Percentiles rank a stretch among this genome's conserved stretches.
Conservation (phyloP, 2,113 vertebrate species). For the Coreoperca whiteheadi region DNA sequence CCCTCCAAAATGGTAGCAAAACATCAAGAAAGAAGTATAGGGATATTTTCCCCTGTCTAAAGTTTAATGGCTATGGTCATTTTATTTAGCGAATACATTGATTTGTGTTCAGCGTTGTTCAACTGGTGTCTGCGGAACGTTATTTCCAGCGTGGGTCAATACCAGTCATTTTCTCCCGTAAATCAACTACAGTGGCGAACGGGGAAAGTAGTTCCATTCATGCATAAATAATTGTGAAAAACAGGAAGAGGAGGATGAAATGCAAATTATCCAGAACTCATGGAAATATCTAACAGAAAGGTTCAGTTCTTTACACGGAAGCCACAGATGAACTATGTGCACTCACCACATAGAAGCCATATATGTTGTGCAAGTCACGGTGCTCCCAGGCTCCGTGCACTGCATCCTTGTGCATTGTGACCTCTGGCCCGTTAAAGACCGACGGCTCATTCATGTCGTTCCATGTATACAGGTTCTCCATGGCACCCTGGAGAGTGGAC, state of each 20-base stretch:
- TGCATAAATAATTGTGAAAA: not conserved
- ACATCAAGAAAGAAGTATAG: not conserved
- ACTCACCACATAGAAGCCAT: constrained; percentile 93
- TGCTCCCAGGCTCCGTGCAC: constrained; percentile 90
- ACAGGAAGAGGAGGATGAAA: not conserved
- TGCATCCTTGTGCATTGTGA: constrained; percentile 94
- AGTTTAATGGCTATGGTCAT: not conserved
- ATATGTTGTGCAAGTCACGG: constrained; percentile 92
- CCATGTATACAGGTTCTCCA: constrained; percentile 90
- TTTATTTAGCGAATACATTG: not conserved
- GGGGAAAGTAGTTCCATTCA: not conserved
- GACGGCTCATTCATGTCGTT: constrained; percentile 97
- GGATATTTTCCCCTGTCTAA: not conserved
- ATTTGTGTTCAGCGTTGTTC: not conserved
- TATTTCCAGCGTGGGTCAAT: no score
- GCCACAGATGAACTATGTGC: not conserved
- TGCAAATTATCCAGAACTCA: not conserved
- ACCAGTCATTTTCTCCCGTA: not conserved
- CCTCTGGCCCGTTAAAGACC: constrained; percentile 93
- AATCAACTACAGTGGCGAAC: not conserved
- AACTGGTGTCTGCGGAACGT: not conserved
- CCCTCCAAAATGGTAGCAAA: not conserved
- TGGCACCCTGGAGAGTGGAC: constrained; percentile 83
- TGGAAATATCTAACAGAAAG: not conserved
- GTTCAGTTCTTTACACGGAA: not conserved